phyloP scores from a whole-genome alignment of 1,140 invertebrate species.

The Aphis craccivora region DNA sequence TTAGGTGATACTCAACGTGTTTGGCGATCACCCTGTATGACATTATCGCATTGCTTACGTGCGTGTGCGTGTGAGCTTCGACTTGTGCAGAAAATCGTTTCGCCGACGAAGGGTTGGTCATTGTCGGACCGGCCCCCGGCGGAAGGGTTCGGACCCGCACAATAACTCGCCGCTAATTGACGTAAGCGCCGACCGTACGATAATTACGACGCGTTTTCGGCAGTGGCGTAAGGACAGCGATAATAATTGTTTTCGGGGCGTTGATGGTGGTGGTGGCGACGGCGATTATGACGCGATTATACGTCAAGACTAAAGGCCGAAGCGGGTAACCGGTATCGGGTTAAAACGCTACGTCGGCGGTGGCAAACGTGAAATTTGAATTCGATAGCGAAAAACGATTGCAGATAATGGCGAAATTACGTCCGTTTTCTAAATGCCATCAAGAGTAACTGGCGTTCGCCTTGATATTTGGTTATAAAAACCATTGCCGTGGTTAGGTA shows the following conservation, averaged over 20 bases:
- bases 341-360: neutral
- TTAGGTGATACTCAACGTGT: too few species aligned
- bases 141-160: neutral
- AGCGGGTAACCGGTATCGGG: neutral
- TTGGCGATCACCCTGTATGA: neutral
- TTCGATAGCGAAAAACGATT: neutral
- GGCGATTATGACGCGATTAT: neutral
- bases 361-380: neutral
- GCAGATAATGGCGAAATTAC: too few species aligned
- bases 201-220: neutral
- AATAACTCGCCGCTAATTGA: constrained; percentile 25
- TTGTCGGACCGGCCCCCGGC: neutral
- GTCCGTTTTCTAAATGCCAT: neutral
- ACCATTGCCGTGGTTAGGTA: too few species aligned
- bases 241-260: neutral
- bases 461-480: too few species aligned
- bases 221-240: neutral
- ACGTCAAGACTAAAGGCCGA: neutral
- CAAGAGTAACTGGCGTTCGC: too few species aligned
- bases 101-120: neutral
- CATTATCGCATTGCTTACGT: neutral
- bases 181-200: neutral
- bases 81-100: constrained; percentile 2
- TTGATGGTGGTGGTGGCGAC: neutral
- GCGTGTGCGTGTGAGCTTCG: neutral